A percentile compares a stretch with the other conserved stretches of the same genome.
Evolutionary conservation across 1,140 invertebrate genomes (phyloP).

Genomic region (Magallana gigas): DNA sequence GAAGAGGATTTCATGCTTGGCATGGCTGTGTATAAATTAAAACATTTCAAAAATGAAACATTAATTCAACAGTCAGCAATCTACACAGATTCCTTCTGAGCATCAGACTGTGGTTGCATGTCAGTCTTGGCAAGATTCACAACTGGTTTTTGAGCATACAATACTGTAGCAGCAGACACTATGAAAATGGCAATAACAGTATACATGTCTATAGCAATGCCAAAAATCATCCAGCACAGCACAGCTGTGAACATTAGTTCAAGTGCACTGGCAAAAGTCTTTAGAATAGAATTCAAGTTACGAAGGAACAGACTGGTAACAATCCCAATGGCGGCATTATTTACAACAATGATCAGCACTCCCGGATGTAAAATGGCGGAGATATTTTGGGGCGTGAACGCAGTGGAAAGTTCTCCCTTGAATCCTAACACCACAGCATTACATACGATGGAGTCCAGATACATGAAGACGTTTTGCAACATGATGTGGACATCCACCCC

Average conservation of each 20-base stretch:
- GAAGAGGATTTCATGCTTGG: constrained; percentile 2
- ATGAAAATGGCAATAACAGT: constrained; percentile 90
- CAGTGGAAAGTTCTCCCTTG: constrained; percentile 69
- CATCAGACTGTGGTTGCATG: background rate
- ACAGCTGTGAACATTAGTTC: constrained; percentile 95
- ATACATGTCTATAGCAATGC: constrained; percentile 90
- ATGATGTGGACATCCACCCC: constrained; percentile 91
- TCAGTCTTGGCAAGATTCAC: constrained; percentile 73
- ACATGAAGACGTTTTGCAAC: constrained; percentile 97
- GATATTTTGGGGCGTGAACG: constrained; percentile 79
- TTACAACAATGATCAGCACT: constrained; percentile 91
- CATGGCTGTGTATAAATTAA: background rate
- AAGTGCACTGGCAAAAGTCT: constrained; percentile 96
- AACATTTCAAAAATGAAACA: background rate
- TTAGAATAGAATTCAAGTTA: constrained; percentile 96
- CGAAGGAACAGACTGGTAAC: constrained; percentile 96
- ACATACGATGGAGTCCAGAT: constrained; percentile 94
- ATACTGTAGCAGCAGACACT: constrained; percentile 89
- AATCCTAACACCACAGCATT: constrained; percentile 86
- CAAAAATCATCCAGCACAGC: constrained; percentile 92
- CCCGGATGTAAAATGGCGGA: constrained; percentile 83
- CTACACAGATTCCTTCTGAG: constrained; percentile 15
- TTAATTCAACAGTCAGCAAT: background rate
- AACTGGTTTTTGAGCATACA: constrained; percentile 95
- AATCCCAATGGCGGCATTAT: constrained; percentile 94